Percentiles rank a stretch among this genome's conserved stretches.
Conservation (phyloP, 2,797 vertebrate genomes). For the Cryptoblepharus egeriae region DNA sequence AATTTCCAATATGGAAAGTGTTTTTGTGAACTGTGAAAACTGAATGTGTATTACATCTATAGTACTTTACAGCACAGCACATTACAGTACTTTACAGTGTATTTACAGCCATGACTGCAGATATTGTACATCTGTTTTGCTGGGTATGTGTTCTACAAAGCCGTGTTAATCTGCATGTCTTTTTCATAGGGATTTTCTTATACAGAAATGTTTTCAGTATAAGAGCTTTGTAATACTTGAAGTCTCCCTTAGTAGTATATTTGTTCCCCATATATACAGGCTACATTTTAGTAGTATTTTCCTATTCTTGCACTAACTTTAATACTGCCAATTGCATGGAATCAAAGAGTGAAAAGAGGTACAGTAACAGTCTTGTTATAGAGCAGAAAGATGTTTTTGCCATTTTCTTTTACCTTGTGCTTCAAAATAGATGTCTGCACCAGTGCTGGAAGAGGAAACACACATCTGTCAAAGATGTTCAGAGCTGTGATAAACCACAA, state of each 20-base stretch:
- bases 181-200: background rate
- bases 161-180: background rate
- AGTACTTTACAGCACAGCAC: too few species aligned
- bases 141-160: background rate
- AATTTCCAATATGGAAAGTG: background rate
- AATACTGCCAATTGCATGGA: background rate
- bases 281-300: too few species aligned
- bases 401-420: too few species aligned
- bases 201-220: too few species aligned
- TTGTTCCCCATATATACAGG: too few species aligned
- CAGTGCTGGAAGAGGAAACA: background rate
- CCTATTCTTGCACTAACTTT: background rate
- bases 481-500: background rate
- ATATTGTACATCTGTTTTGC: background rate
- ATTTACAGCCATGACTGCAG: background rate
- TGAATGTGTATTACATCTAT: background rate
- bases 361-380: background rate
- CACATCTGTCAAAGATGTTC: too few species aligned
- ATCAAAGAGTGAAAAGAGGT: too few species aligned
- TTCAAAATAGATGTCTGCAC: background rate
- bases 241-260: too few species aligned
- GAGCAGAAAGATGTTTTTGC: too few species aligned
- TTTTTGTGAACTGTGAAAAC: background rate
- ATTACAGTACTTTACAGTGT: too few species aligned
- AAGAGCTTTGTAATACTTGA: too few species aligned